Conservation (phyloP, 2,113 vertebrate species). For the Panurus biarmicus region DNA sequence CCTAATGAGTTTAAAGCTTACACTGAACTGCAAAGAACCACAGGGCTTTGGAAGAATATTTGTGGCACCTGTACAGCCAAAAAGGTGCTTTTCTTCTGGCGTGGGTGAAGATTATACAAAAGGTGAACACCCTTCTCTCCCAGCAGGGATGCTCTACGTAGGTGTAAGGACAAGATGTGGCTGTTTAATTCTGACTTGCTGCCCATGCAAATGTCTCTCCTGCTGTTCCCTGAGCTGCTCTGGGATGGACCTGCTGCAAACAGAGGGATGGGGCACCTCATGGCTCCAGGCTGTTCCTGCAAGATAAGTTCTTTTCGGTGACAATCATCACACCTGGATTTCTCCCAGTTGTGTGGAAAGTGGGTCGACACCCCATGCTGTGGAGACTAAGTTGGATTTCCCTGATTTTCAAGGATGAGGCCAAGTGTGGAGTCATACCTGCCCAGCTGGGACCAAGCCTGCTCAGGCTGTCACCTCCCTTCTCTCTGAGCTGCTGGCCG, state of each 20-base stretch:
- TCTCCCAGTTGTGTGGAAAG: neutral
- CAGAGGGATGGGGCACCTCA: neutral
- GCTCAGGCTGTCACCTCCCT: neutral
- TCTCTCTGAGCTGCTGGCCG: neutral
- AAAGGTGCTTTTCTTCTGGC: neutral
- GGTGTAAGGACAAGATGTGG: neutral
- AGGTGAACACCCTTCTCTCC: neutral
- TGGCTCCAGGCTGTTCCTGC: neutral
- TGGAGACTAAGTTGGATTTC: neutral
- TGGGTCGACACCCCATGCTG: fast-evolving
- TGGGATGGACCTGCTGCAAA: neutral
- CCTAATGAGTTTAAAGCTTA: neutral
- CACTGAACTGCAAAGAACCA: neutral
- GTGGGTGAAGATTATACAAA: neutral
- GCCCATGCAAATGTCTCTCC: neutral
- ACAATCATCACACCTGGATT: neutral
- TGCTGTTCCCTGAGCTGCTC: neutral
- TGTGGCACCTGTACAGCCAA: neutral
- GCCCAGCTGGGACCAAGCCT: neutral
- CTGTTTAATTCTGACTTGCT: neutral
- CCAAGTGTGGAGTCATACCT: neutral
- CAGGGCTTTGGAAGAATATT: neutral
- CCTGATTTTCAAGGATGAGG: neutral
- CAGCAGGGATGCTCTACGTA: neutral
- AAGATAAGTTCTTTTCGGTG: neutral